Evolutionary conservation across 2,888 invertebrate genomes (phyloP), one percentile per base, ranked within the genome.

Genomic region (Plagiodera versicolora): DNA sequence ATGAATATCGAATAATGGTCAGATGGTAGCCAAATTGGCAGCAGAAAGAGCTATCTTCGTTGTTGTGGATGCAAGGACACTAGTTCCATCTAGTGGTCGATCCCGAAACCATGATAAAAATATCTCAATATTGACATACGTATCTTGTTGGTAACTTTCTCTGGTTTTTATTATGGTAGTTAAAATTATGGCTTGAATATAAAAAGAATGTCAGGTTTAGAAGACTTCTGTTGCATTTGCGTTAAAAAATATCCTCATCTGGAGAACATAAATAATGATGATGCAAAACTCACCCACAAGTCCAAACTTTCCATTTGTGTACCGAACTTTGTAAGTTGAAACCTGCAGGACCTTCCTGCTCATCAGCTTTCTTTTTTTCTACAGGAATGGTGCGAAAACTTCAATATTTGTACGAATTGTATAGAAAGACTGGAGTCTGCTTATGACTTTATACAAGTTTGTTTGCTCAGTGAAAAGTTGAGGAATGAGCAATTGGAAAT

Each of bases 161-260:
- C 4, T 39, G 39, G 3, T 39, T 39, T 39, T 8, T 1, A 14
- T 14, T 39, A 2, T n/a, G 14, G 39, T 3, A 39, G 11, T 14
- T n/a, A 14, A 14, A 3, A 39, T 14, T 14, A 14, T 39, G 14
- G n/a, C 2, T 1, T 14, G 1, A 39, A 39, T 1, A 3, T 10
- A 2, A 39, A 39, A 4, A 2, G 9, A 14, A 69, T 68, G 68
- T 55, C 56, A 14, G 60, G 54, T 28, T 52, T 57, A 9, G 30
- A 56, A 24, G 64, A 63, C 48, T 70, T 67, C 61, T 71, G 71
- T 47, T 71, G 69, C 56, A 60, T 71, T 47, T 71, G 71, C 45
- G 56, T 71, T 28, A 60, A 67, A 62, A 63, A 58, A 55, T 30
- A 51, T 30, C 28, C 58, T 1, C 30, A 59, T 28, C 61, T 69